phyloP scores from a whole-genome alignment of 2,797 vertebrate genomes.

The Aphelocoma californica region DNA sequence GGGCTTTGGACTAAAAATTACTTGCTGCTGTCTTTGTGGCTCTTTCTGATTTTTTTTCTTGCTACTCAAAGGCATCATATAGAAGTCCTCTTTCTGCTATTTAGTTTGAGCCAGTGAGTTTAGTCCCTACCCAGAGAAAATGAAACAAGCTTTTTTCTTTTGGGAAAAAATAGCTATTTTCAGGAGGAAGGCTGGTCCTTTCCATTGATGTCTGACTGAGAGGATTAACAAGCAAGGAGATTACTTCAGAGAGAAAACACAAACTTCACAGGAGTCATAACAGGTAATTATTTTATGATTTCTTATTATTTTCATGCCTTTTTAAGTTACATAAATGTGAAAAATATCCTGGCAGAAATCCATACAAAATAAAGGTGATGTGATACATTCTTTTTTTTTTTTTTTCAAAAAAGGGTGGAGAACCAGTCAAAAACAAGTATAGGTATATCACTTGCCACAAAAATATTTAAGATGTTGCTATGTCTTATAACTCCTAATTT shows the following conservation, averaged over 20 bases:
- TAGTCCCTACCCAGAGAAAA: not conserved
- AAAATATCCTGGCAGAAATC: not conserved
- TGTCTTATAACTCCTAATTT: not conserved
- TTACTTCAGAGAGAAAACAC: not conserved
- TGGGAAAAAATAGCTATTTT: not conserved
- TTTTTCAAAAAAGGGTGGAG: not conserved
- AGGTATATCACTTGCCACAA: not conserved
- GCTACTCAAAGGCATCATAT: not conserved
- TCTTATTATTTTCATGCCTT: not conserved
- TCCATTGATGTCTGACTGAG: not conserved
- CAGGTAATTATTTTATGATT: not conserved
- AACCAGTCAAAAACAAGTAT: not conserved
- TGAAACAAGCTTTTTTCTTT: not conserved
- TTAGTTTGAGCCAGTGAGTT: not conserved
- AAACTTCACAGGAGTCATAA: not conserved
- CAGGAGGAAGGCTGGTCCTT: not conserved
- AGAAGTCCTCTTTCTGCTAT: not conserved
- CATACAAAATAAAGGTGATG: not conserved
- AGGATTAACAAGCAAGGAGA: not conserved
- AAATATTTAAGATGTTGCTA: not conserved
- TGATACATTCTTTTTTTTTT: not conserved
- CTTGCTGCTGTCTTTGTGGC: not conserved
- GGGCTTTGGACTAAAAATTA: not conserved
- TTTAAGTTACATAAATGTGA: not conserved
- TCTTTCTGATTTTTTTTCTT: not conserved